Base-by-base conservation (phyloP, 2,888 invertebrate genomes). In the Belgica antarctica region DNA sequence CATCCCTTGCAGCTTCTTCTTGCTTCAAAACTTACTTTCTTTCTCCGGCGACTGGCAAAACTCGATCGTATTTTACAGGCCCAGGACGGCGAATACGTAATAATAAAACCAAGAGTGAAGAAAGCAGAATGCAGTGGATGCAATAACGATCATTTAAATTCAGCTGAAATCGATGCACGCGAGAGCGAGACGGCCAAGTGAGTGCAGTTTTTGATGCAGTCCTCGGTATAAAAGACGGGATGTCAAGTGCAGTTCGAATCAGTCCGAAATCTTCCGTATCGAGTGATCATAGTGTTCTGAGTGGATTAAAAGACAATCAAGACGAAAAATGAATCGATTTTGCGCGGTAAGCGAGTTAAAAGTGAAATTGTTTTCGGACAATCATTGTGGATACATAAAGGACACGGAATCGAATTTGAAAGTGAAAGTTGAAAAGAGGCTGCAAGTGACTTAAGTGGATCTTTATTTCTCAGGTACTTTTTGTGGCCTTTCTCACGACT, bases 261-360 rank as follows among this genome's bases (percentile, higher is more conserved):
- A 59, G n/a, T 59, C 22, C 59, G 59, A 27, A 3, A 27, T 22
- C 59, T 8, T 2, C 27, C 8, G 59, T 27, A 24, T 27, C 2
- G n/a, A 1, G 25, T 19, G 59, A 5, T 59, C n/a, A 12, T 2
- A 22, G 10, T 59, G 19, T 27, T 59, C 59, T 19, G 19, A 22
- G n/a, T n/a, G 8, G 2, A 59, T 59, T 27, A 27, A 12, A 27
- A 10, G n/a, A 22, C 19, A 17, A 12, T 46, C n/a, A 12, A 46
- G 15, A 46, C 12, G 8, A 15, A 27, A 59, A 59, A 59, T 59
- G 59, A 59, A 59, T 59, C 52, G 52, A 5, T 59, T 59, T 3
- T 59, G 25, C 15, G 59, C 15, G 59, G 59, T 59, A 15, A 59
- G 59, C 27, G 59, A 59, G 12, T 12, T 5, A 10, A 17, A 22